phyloP scores from a whole-genome alignment of 2,797 vertebrate species.

The Valencia hispanica region DNA sequence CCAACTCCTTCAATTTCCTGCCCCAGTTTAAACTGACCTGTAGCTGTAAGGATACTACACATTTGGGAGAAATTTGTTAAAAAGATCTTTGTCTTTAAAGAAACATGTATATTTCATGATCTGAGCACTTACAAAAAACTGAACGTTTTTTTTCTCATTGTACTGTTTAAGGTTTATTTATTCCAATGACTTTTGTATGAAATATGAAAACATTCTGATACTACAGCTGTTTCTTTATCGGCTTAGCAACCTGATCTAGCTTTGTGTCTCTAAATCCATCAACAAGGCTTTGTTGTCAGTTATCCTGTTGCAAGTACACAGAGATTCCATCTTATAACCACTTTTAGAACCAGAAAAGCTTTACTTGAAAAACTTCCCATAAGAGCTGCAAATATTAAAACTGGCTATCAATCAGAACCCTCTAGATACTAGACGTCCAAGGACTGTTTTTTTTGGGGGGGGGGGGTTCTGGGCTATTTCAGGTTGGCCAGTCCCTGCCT shows the following conservation, averaged over 20 bases:
- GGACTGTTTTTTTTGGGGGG: background rate
- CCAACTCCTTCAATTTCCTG: slow-evolving; percentile 17
- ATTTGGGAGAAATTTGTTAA: background rate
- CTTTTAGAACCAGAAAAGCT: background rate
- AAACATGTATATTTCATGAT: background rate
- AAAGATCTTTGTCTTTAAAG: background rate
- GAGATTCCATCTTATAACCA: background rate
- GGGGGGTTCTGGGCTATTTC: no score
- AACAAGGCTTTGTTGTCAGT: background rate
- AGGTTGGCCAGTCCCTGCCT: no score
- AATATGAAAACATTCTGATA: background rate
- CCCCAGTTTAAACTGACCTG: slow-evolving; percentile 14
- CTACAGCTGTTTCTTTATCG: background rate
- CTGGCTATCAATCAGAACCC: background rate
- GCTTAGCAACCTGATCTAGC: background rate
- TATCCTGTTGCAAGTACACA: background rate
- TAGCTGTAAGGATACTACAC: slow-evolving; percentile 15
- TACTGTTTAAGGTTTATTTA: background rate
- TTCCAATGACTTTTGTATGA: background rate
- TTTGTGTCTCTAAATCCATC: background rate
- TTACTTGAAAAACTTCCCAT: background rate
- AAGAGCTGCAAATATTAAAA: background rate
- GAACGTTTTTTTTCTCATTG: background rate
- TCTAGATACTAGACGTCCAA: background rate
- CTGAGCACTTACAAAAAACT: background rate